These are phyloP conservation scores for Dicerorhinus sumatrensis DNA, from an alignment of 2,113 vertebrate genomes.

Conservation along the genomic window DNA sequence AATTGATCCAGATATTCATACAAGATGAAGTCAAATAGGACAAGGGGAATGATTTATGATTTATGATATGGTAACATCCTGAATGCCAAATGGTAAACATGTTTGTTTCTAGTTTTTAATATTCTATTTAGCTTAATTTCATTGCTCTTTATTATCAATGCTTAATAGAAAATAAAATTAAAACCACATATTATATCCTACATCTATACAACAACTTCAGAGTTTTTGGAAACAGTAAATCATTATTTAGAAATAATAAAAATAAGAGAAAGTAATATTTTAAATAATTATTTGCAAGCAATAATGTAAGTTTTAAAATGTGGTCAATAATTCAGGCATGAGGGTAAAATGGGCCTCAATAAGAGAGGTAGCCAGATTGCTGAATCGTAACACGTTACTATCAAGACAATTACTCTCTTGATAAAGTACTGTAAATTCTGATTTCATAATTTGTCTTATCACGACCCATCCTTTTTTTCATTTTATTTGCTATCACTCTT, in stretches of 20 bases:
- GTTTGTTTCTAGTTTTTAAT: neutral
- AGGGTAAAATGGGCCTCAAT: neutral
- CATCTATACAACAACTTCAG: neutral
- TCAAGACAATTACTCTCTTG: neutral
- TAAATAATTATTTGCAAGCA: neutral
- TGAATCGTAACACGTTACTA: neutral
- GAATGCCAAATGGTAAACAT: neutral
- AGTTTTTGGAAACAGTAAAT: neutral
- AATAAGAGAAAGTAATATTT: neutral
- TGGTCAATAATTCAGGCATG: neutral
- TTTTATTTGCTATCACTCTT: neutral
- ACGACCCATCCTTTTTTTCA: neutral
- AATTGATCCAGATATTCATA: neutral
- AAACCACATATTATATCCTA: neutral
- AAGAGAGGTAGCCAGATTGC: neutral
- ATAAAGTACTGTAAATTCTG: neutral
- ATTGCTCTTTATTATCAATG: neutral
- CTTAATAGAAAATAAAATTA: neutral
- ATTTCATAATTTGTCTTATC: constrained; percentile 1
- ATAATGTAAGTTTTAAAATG: neutral
- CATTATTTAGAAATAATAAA: constrained; percentile 38
- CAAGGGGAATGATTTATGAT: neutral
- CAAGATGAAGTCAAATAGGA: neutral
- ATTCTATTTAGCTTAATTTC: neutral
- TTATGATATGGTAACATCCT: neutral